These are phyloP conservation scores for Pedicia rivosa DNA, from an alignment of 2,888 invertebrate genomes.

Conservation along the genomic window DNA sequence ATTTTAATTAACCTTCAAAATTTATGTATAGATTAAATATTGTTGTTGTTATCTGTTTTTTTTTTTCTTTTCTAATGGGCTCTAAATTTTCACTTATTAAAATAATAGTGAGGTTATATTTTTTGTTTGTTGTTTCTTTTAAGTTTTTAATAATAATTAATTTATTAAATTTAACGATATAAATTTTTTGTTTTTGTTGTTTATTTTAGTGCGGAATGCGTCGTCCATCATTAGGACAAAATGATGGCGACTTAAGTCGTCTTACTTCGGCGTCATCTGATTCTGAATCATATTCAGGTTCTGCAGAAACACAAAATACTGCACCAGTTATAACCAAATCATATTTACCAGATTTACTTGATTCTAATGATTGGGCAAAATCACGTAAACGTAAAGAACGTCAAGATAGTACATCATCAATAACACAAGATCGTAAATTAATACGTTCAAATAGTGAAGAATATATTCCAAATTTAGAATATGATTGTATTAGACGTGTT, in stretches of 20 bases:
- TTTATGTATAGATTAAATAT: too few species aligned
- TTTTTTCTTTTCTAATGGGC: too few species aligned
- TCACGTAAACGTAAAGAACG: slow-evolving; percentile 44
- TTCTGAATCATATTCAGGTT: slow-evolving; percentile 4
- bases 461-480: slow-evolving; percentile 25
- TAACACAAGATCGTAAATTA: slow-evolving; percentile 41
- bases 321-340: slow-evolving; percentile 16
- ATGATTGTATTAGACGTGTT: slow-evolving; percentile 36
- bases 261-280: slow-evolving; percentile 29
- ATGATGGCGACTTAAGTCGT: slow-evolving; percentile 34
- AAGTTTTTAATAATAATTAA: slow-evolving; percentile 5
- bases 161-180: slow-evolving; percentile 8
- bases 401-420: slow-evolving; percentile 40
- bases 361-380: slow-evolving; percentile 31
- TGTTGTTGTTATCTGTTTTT: too few species aligned
- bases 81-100: too few species aligned
- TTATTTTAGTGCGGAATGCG: slow-evolving; percentile 32
- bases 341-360: slow-evolving; percentile 30
- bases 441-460: slow-evolving; percentile 45
- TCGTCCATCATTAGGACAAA: slow-evolving; percentile 32
- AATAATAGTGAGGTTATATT: too few species aligned
- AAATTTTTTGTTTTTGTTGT: slow-evolving; percentile 9
- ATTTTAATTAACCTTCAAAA: too few species aligned
- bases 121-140: too few species aligned
- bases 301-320: background rate